phyloP scores from a whole-genome alignment of 1,140 invertebrate genomes.

The Ceratosolen solmsi region DNA sequence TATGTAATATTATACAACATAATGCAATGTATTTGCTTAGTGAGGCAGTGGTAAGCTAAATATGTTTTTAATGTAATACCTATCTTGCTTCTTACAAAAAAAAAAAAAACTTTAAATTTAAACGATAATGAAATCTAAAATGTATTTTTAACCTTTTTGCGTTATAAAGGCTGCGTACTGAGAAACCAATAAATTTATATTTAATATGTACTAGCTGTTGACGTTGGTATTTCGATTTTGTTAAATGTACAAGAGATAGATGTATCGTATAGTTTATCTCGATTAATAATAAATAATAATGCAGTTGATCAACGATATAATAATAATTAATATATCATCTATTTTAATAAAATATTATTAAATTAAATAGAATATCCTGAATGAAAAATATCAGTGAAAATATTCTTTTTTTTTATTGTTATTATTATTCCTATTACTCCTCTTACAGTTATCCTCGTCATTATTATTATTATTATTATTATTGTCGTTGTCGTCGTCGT shows the following conservation, averaged over 20 bases:
- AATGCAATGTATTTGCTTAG: neutral
- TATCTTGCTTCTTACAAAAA: neutral
- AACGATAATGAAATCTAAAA: neutral
- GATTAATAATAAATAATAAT: neutral
- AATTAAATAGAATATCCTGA: neutral
- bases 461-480: no score
- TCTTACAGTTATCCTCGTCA: no score
- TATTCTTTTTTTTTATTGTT: no score
- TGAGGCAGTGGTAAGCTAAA: neutral
- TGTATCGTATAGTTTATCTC: neutral
- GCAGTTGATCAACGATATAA: neutral
- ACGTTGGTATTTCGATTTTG: neutral
- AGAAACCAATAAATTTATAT: slow-evolving; percentile 1
- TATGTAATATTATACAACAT: neutral
- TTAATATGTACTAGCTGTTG: neutral
- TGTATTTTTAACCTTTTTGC: neutral
- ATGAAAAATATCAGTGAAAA: no score
- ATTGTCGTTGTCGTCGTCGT: no score
- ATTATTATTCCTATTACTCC: no score
- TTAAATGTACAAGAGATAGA: neutral
- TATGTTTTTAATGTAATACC: neutral
- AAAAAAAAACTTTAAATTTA: neutral
- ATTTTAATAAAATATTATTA: neutral
- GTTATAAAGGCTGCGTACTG: neutral
- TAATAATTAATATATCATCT: neutral